A percentile compares a stretch with the other conserved stretches of the same genome.
Conservation (phyloP, 2,888 invertebrate genomes). For the Catocala nupta region DNA sequence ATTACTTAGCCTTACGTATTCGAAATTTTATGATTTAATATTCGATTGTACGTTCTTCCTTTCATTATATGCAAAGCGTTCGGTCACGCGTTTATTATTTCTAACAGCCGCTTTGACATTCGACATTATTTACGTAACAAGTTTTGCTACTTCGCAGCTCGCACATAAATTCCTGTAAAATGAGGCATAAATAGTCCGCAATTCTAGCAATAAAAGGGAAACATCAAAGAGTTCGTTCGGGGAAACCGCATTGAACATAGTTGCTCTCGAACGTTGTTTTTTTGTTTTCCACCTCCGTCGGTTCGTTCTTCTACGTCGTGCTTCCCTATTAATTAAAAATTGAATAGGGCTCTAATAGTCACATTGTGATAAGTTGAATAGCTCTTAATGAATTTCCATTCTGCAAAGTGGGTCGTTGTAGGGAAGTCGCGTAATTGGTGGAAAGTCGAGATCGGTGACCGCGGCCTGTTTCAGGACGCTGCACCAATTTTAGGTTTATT, state of each 20-base stretch:
- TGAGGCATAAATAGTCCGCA: conserved; percentile 72
- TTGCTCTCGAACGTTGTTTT: conserved; percentile 47
- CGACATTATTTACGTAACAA: conserved; percentile 64
- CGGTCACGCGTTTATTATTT: conserved; percentile 69
- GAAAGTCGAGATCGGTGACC: conserved; percentile 79
- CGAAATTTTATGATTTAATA: conserved; percentile 50
- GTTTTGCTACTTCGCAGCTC: conserved; percentile 56
- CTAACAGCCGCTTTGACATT: conserved; percentile 66
- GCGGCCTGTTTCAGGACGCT: conserved; percentile 69
- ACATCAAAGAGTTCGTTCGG: conserved; percentile 76
- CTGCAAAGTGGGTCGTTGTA: conserved; percentile 76
- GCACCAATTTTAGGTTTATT: conserved; percentile 84
- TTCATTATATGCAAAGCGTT: conserved; percentile 58
- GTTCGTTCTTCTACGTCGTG: conserved; percentile 46
- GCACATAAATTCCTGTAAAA: conserved; percentile 75
- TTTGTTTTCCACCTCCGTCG: conserved; percentile 47
- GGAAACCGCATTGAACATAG: conserved; percentile 68
- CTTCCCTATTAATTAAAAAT: conserved; percentile 75
- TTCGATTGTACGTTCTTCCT: conserved; percentile 63
- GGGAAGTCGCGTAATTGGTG: conserved; percentile 78
- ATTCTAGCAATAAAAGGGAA: conserved; percentile 71
- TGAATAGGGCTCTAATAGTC: conserved; percentile 77
- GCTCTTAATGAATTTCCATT: conserved; percentile 84
- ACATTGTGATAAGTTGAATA: conserved; percentile 84
- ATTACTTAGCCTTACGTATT: conserved; percentile 36